Evolutionary conservation across 2,888 invertebrate genomes (phyloP), one percentile per base, ranked within the genome.

Genomic region (Stictocephala bisonia): DNA sequence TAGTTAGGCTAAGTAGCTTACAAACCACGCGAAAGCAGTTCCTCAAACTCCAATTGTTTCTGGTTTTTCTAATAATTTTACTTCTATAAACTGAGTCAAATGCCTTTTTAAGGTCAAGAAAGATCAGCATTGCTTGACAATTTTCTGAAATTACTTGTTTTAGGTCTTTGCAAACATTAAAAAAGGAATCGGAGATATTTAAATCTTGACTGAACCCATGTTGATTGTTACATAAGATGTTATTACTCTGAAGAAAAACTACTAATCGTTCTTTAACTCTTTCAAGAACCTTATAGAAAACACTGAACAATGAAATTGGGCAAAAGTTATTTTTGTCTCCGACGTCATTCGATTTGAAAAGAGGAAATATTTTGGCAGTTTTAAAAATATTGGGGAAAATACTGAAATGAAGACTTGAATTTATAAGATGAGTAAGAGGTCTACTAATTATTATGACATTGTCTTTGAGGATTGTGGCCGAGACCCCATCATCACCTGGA

Each of bases 361-460:
- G 7, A 4, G 73, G 74, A 9, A 69, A 29, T 11, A 76, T 64
- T 53, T 51, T 70, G 40, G 73, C 76, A 11, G 31, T 35, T 71
- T 75, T 76, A 18, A 68, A 66, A 7, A 7, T 48, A 9, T 71
- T 71, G 9, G 73, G 76, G 22, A 75, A 75, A 15, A 35, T 51
- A 2, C 73, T 68, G n/a, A 27, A 71, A 9, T 18, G 9, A 3
- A 76, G 29, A 48, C 71, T 71, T 50, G 48, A 24, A 68, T 76
- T 75, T 31, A 75, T 64, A 22, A 76, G 40, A 50, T 68, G 70
- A 7, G 67, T 15, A 2, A 74, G 50, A 2, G 74, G 74, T 64
- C 40, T 35, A 13, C 35, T 20, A 18, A 74, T 13, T 15, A 64
- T 20, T n/a, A 13, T 13, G 22, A 58, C n/a, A 15, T 66, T 74